These are phyloP conservation scores for Porites lobata DNA, from an alignment of 92 coral and sea anemone species.

Conservation along the genomic window DNA sequence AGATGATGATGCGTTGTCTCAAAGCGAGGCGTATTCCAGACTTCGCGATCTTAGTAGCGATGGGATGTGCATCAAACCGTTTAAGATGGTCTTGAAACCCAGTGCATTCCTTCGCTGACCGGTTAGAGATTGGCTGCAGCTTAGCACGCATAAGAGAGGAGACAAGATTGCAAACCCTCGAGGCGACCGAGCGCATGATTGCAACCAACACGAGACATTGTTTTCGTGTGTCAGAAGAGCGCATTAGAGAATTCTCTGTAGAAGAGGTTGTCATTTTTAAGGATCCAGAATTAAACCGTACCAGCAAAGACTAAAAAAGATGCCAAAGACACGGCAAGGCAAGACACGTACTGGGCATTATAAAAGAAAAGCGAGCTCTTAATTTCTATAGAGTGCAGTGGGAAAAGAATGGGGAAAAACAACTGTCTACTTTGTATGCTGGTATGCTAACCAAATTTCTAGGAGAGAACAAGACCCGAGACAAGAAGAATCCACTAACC, in stretches of 20 bases:
- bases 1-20: background rate
- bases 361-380: background rate
- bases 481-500: background rate
- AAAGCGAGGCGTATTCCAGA: no score
- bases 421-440: background rate
- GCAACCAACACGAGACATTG: background rate
- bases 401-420: background rate
- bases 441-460: background rate
- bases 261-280: background rate
- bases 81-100: background rate
- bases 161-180: background rate
- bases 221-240: background rate
- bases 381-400: background rate
- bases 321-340: background rate
- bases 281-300: no score
- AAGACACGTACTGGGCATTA: background rate
- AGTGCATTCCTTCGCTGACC: background rate
- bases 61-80: background rate
- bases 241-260: background rate
- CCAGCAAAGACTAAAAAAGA: background rate
- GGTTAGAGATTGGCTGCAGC: constrained; percentile 1
- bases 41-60: no score
- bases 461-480: background rate
- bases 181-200: background rate
- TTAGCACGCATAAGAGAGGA: constrained; percentile 8